Base-by-base conservation (phyloP, 2,888 invertebrate species). In the Rhyacophila evoluta region DNA sequence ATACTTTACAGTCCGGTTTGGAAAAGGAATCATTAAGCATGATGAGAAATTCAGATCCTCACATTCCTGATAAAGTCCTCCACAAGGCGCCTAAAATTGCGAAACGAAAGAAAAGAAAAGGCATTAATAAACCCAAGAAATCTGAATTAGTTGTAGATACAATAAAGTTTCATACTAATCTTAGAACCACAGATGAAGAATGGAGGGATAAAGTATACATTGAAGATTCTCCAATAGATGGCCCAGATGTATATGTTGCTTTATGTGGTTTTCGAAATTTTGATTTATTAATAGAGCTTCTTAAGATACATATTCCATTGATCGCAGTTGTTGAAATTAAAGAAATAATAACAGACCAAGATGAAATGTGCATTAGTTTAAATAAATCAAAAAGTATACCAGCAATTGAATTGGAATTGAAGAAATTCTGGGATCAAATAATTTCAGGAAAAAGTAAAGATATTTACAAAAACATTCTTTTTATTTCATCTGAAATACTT, bases 241-340 rank as follows among this genome's bases (percentile, higher is more conserved):
- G 91, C 0, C 91, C 91, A 0, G 87, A 91, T 82, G 83, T 91
- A 12, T 92, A 91, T 81, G 85, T 92, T 6, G 88, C 90, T 33
- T 83, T 92, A 0, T 89, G 90, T 0, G 91, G 91, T 0, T 91
- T 92, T 84, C 84, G 78, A 74, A 78, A 78, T 12, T 72, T 73
- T 29, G 39, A 70, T 33, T 8, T 78, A 3, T 69, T 78, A 29
- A 15, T 70, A 29, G 39, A 74, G 12, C 69, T 78, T 25, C 33
- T 78, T n/a, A 15, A 74, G 38, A 27, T 78, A 1, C n/a, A 74
- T 3, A 36, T 78, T 29, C 78, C 78, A 37, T 27, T 78, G 15
- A 27, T 78, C 19, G 69, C 78, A 1, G 74, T 78, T 11, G 78
- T 78, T 25, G 74, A 78, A 41, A 29, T 78, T 1, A 72, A 73